Evolutionary conservation across 2,888 invertebrate genomes (phyloP), one percentile per base, ranked within the genome.

Genomic region (Orthosia cruda): DNA sequence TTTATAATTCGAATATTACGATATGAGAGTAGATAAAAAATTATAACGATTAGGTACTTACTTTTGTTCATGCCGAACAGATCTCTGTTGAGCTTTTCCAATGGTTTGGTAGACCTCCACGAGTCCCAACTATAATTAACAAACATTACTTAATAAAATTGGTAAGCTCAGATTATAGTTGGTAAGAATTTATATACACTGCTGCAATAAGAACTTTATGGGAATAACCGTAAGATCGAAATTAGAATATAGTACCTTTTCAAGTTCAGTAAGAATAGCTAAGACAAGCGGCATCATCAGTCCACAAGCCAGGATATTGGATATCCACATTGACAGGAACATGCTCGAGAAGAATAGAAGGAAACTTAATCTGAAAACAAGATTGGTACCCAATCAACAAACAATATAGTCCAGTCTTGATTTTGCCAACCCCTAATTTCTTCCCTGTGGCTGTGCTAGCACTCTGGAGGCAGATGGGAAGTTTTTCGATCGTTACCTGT

Each of bases 281-380:
- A 93, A 95, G 0, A 94, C 91, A 0, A 96, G 23, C 0, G 95
- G 95, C 90, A 96, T 93, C 93, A 95, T 94, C 1, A 95, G 81
- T 0, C 95, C 95, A 78, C 95, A 95, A 0, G 93, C 92, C n/a
- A 94, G 70, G 0, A 91, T 90, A 70, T 90, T 92, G 0, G 94
- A 91, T 52, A 95, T 83, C 94, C 94, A 95, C 94, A 95, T 95
- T 0, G 95, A 93, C 0, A 94, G 54, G 54, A 93, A 89, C 92
- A 92, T 93, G 1, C 90, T 91, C 32, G 87, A 83, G 77, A 94
- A 94, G 85, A 94, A 95, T 13, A 95, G 70, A 3, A 95, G 73
- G 63, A 95, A 94, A 80, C 95, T 95, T 80, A 96, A 89, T 71
- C 96, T 96, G 89, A 62, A 70, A 67, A 16, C 45, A 57, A 54